Base-by-base conservation (phyloP, 1,140 invertebrate species). In the Harlomillsia oculata region DNA sequence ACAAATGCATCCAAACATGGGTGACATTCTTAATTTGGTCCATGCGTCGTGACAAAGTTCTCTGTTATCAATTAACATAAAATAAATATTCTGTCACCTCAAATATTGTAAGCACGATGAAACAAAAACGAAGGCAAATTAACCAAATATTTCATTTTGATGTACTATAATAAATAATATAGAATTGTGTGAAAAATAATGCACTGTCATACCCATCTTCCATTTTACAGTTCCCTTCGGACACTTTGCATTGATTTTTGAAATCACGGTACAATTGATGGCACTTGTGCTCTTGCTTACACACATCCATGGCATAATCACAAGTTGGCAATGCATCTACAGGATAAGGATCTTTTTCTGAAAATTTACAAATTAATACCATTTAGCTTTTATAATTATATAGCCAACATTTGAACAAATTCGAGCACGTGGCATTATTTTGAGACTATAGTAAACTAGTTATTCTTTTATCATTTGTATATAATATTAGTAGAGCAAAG, bases 1-100 rank as follows among this genome's bases (percentile, higher is more conserved):
- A 71, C 88, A 90, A 63, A 90, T 89, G 73, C 87, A 90, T 13
- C 88, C 88, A 71, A 90, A 91, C 77, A 91, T 83, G 2, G 86
- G 87, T 11, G 87, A 87, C 49, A 84, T 71, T 37, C 86, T 79
- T 21, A 90, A 74, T 66, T 85, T 84, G 45, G 82, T 80, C 87
- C 87, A 90, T 5, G 86, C 80, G 65, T 87, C 83, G 66, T 85
- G 83, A 66, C 88, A 91, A 37, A 80, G 73, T 45, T 86, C 84
- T 70, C 87, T 91, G 76, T 29, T 16, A 29, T 18, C 43, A 45
- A 45, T 29, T 18, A 45, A 30, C 75, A 75, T 44, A 18, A 48
- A 37, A 37, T 29, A 36, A 21, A 8, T 23, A 26, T 21, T 23
- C 20, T 37, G 16, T 25, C 48, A 36, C 4, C 0, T 26, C 18